A percentile compares a stretch with the other conserved stretches of the same genome.
Evolutionary conservation across 2,113 vertebrate genomes (phyloP).

Genomic region (Lathamus discolor): DNA sequence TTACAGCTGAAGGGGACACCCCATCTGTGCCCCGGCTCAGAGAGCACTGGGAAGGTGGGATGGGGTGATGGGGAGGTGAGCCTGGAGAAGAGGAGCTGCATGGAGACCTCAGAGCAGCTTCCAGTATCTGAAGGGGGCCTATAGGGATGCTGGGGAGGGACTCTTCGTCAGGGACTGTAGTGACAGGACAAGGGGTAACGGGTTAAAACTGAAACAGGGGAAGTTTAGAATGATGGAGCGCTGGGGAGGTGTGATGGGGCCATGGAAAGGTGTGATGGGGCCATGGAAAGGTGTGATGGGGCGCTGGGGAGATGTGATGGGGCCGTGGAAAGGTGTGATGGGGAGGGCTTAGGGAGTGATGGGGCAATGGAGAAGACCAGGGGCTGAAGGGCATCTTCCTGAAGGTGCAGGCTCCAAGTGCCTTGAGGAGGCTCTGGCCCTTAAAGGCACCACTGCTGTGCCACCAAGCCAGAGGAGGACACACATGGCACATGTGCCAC

Average conservation of each 20-base stretch:
- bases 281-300: background rate
- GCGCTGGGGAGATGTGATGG: background rate
- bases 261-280: no score
- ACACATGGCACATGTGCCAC: fast-evolving
- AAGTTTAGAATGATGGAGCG: no score
- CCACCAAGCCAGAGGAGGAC: background rate
- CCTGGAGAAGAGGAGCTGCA: background rate
- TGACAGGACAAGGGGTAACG: no score
- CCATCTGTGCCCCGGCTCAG: background rate
- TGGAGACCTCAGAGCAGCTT: background rate
- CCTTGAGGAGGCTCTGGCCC: background rate
- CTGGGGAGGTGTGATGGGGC: no score
- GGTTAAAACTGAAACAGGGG: no score
- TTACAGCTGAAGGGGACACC: background rate
- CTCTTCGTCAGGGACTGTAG: background rate
- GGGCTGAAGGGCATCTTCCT: background rate
- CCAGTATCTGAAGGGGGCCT: background rate
- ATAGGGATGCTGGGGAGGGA: background rate
- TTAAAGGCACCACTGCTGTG: background rate
- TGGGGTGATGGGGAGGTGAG: fast-evolving
- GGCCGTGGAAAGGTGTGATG: background rate
- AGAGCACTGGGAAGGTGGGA: background rate
- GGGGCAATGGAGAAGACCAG: background rate
- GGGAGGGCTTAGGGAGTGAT: no score
- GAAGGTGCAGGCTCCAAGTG: background rate